phyloP scores from a whole-genome alignment of 1,140 invertebrate species.

The Globodera ellingtonae region DNA sequence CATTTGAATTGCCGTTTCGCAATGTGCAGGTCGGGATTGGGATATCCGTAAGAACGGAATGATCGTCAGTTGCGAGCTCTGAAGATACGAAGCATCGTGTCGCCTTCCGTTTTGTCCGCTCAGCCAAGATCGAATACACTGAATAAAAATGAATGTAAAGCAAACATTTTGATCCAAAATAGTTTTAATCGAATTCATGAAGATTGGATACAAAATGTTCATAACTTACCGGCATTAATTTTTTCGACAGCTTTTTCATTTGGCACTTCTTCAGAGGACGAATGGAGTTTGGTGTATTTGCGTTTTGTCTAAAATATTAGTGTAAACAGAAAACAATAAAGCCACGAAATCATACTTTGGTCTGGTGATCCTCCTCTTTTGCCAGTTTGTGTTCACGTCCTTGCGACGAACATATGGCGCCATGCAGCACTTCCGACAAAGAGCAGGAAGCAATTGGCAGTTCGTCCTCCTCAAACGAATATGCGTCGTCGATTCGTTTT shows the following conservation, averaged over 20 bases:
- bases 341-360: not conserved
- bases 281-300: slow-evolving; percentile 2
- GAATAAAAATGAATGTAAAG: not conserved
- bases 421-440: not conserved
- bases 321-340: too few species aligned
- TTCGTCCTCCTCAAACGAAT: slow-evolving; percentile 19
- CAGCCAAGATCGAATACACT: not conserved
- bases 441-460: not conserved
- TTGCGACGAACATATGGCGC: not conserved
- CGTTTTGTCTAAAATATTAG: slow-evolving; percentile 7
- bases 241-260: not conserved
- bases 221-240: not conserved
- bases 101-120: slow-evolving; percentile 12
- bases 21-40: slow-evolving; percentile 24
- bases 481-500: slow-evolving; percentile 22
- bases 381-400: not conserved
- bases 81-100: slow-evolving; percentile 3
- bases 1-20: not conserved
- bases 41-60: slow-evolving; percentile 18
- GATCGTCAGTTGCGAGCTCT: slow-evolving; percentile 24
- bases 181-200: too few species aligned
- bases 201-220: not conserved
- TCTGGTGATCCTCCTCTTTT: not conserved
- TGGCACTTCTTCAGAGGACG: not conserved
- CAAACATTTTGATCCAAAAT: not conserved